phyloP scores from a whole-genome alignment of 2,888 invertebrate species.

The Homarus gammarus region DNA sequence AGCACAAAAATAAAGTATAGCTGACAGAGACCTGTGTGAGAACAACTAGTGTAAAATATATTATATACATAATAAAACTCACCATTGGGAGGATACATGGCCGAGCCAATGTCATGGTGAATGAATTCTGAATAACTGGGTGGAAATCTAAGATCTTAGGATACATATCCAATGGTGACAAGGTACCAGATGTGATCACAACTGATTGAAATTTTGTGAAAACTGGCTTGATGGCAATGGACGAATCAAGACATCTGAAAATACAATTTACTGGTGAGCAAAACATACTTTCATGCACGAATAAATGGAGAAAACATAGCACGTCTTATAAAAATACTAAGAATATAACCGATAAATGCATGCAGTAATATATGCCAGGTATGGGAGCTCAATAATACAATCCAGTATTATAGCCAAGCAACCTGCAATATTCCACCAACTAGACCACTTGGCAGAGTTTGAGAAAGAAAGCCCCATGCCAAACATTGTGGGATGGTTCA shows the following conservation, averaged over 20 bases:
- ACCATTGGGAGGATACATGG: slow-evolving; percentile 98
- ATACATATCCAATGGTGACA: slow-evolving; percentile 99
- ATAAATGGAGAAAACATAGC: too few relatives aligned
- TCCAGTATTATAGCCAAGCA: too few relatives aligned
- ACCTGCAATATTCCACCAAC: too few relatives aligned
- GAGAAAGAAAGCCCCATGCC: too few relatives aligned
- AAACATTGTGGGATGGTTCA: too few relatives aligned
- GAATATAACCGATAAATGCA: too few relatives aligned
- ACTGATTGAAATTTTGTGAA: slow-evolving; percentile 98
- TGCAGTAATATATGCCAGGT: too few relatives aligned
- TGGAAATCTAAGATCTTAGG: slow-evolving; percentile 99
- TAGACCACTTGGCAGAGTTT: too few relatives aligned
- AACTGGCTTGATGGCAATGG: slow-evolving; percentile 98
- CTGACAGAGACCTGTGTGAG: background rate
- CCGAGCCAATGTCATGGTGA: slow-evolving; percentile 98
- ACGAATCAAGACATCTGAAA: slow-evolving; percentile 94
- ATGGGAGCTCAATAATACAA: too few relatives aligned
- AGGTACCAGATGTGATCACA: slow-evolving; percentile 98
- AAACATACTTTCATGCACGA: too few relatives aligned
- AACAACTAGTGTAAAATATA: background rate
- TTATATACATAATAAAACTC: slow-evolving; percentile 77
- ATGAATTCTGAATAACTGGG: slow-evolving; percentile 97
- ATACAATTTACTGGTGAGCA: background rate
- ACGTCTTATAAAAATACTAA: too few relatives aligned
- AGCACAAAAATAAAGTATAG: background rate